phyloP scores from a whole-genome alignment of 2,113 vertebrate species.

The western clawed frog (Xenopus tropicalis) region UCB_Xtro_10.0 CM004446.2:40086501-40087000 shows the following conservation, averaged over 20 bases:
- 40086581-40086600: no score
- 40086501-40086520: constrained; percentile 35
- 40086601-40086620: no score
- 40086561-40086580: no score
- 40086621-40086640: no score
- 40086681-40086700: no score
- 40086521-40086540: not conserved
- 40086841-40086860: constrained; percentile 89
- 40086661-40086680: no score
- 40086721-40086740: no score
- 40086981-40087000: constrained; percentile 86
- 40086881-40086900: constrained; percentile 76
- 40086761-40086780: constrained; percentile 79
- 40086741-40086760: not conserved
- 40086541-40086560: no score
- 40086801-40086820: constrained; percentile 90
- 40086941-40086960: constrained; percentile 87
- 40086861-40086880: constrained; percentile 86
- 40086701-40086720: no score
- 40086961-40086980: constrained; percentile 94
- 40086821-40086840: constrained; percentile 89
- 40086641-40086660: no score
- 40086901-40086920: constrained; percentile 87
- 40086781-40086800: constrained; percentile 92
- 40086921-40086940: constrained; percentile 90